These are phyloP conservation scores for Martes martes DNA, from an alignment of 2,113 vertebrate species.

Conservation along the genomic window DNA sequence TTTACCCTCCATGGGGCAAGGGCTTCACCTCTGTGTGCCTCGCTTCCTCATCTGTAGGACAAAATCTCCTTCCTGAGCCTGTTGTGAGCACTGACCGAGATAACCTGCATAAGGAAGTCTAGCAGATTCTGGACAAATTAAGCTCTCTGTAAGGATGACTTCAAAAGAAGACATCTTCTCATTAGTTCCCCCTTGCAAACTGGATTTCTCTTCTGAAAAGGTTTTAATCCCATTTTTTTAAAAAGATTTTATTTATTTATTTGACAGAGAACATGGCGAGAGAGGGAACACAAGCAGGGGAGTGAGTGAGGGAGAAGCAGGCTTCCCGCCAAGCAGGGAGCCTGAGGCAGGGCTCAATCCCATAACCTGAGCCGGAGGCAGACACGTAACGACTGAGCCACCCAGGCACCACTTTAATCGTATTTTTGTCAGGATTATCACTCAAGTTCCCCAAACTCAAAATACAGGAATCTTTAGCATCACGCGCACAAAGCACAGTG, in stretches of 20 bases:
- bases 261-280: no score
- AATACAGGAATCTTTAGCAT: not conserved
- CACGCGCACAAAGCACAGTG: not conserved
- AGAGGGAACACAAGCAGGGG: no score
- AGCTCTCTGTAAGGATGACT: not conserved
- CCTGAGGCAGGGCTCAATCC: no score
- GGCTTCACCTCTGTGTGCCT: not conserved
- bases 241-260: no score
- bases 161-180: not conserved
- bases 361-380: no score
- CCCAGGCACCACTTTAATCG: not conserved
- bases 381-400: no score
- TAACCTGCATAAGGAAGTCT: not conserved
- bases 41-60: not conserved
- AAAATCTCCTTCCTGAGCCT: not conserved
- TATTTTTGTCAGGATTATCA: not conserved
- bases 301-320: no score
- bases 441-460: not conserved
- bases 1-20: not conserved
- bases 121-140: not conserved
- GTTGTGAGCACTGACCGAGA: not conserved
- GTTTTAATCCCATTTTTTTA: not conserved
- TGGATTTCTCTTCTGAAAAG: not conserved
- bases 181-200: not conserved
- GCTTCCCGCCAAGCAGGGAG: no score